phyloP scores from a whole-genome alignment of 92 coral and sea anemone genomes.

The Pocillopora meandrina region DNA sequence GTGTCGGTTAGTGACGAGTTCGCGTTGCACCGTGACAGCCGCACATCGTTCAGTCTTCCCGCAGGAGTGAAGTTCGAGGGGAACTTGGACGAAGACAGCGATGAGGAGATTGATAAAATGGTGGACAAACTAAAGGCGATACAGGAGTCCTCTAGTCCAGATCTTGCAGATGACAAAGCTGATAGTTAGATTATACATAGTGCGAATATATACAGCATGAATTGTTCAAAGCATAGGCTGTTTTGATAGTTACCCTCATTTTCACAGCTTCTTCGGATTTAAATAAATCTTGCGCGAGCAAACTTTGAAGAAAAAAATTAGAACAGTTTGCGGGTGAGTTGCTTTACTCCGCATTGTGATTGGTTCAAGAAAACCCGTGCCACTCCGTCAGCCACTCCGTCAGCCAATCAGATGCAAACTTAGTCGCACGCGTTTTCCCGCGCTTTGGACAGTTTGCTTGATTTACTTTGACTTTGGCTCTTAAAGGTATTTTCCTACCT shows the following conservation, averaged over 20 bases:
- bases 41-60: slow-evolving; percentile 80
- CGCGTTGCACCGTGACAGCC: slow-evolving; percentile 57
- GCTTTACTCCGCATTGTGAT: no score
- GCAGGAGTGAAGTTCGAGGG: slow-evolving; percentile 87
- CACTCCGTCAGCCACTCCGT: no score
- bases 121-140: slow-evolving; percentile 45
- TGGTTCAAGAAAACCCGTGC: no score
- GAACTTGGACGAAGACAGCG: slow-evolving; percentile 82
- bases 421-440: no score
- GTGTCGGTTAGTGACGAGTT: slow-evolving; percentile 41
- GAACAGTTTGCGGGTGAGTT: no score
- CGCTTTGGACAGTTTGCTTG: no score
- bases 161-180: background rate
- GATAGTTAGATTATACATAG: background rate
- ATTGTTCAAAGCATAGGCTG: background rate
- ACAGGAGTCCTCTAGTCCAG: slow-evolving; percentile 20
- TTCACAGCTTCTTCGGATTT: no score
- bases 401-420: no score
- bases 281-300: no score
- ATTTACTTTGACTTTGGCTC: no score
- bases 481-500: no score
- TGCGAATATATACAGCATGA: background rate
- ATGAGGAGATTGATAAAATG: slow-evolving; percentile 77
- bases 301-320: no score
- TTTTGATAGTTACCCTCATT: background rate